Evolutionary conservation across 37 sponge, comb jelly and placozoan genomes (phyloP), one percentile per base, ranked within the genome.

Genomic region (Cliona cf. orientalis): DNA sequence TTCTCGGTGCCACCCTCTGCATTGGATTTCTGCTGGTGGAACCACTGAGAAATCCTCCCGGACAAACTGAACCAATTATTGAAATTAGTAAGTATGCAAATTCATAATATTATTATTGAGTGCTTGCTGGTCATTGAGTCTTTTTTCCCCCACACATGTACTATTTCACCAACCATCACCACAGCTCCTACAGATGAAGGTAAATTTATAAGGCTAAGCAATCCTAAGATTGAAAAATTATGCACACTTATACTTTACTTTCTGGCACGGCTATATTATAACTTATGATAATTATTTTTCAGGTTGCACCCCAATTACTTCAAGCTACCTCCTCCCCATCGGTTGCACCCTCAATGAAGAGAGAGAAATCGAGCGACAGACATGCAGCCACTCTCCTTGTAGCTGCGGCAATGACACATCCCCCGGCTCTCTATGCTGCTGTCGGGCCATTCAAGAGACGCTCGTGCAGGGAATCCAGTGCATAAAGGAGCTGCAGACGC

Each of bases 1-100:
- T 81, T 31, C 58, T 81, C 45, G 82, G 82, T 2, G 82, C 41
- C 7, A 44, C 72, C 3, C 35, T 81, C 33, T 44, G 43, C 44
- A 56, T 81, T 42, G 82, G 72, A 2, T 81, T 81, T 38, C 82
- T 81, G 21, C 72, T 81, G 36, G 63, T 81, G 21, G 72, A 81
- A 2, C 82, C 82, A 33, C 44, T 78, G 35, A 63, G 78, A 21
- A 40, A 61, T 21, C 78, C 78, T 45, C 36, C 55, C 25, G 45
- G 55, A 17, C 55, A 49, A 49, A 49, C 14, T 11, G 55, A 11
- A 49, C 55, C 11, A 17, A 49, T 17, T 49, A 17, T 49, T 17
- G 17, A 49, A 19, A 49, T 49, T 17, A 17, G 55, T 49, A 17
- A 49, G 55, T 49, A 17, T 19, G 55, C 17, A 17, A 49, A n/a